phyloP scores from a whole-genome alignment of 2,113 vertebrate genomes.

The Artemisiospiza belli region DNA sequence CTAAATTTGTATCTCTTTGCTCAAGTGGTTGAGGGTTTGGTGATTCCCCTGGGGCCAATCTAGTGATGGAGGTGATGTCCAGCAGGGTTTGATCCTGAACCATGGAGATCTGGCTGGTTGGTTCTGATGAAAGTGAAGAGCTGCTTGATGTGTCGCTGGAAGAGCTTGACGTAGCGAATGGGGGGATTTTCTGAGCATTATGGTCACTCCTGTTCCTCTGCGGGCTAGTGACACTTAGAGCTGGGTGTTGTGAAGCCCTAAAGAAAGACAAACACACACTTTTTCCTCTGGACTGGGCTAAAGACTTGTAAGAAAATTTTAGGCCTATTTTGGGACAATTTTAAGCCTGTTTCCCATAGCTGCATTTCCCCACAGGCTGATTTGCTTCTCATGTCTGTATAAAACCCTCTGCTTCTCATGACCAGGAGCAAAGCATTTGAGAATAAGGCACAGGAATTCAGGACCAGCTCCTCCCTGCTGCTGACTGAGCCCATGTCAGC shows the following conservation, averaged over 20 bases:
- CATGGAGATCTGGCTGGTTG: constrained; percentile 45
- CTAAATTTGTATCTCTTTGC: constrained; percentile 7
- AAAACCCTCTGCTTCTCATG: not conserved
- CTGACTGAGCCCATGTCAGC: not conserved
- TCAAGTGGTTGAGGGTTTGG: not conserved
- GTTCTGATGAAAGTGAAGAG: constrained; percentile 59
- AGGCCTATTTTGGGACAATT: not conserved
- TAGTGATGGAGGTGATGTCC: constrained; percentile 45
- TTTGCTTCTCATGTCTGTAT: not conserved
- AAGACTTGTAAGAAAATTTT: not conserved
- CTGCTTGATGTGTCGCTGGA: constrained; percentile 51
- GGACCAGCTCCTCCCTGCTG: not conserved
- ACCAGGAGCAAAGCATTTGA: not conserved
- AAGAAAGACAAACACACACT: constrained; percentile 51
- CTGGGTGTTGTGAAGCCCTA: constrained; percentile 71
- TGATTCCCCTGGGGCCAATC: constrained; percentile 30
- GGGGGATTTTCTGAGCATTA: constrained; percentile 31
- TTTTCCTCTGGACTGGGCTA: constrained; percentile 7
- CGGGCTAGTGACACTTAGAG: constrained; percentile 59
- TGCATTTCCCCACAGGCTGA: not conserved
- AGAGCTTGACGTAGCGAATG: constrained; percentile 49
- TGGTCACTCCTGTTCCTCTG: constrained; percentile 50
- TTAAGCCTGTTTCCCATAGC: not conserved
- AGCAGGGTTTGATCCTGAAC: constrained; percentile 52
- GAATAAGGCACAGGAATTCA: not conserved